Evolutionary conservation across 2,113 vertebrate species (phyloP), one percentile per base, ranked within the genome.

Genomic region (Apteryx owenii): DNA sequence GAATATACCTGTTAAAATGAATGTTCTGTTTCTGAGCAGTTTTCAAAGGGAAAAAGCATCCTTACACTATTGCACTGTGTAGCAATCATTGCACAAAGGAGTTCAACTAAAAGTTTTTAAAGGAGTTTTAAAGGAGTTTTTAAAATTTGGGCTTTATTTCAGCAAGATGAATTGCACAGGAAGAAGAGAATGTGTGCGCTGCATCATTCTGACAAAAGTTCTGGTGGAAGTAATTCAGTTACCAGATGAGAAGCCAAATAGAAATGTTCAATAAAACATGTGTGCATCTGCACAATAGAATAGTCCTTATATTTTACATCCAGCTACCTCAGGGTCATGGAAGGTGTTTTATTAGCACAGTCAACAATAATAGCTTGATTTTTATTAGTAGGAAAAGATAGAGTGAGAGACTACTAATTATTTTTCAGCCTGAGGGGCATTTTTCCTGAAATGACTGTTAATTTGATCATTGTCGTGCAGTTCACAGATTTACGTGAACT

Each of bases 381-480:
- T 98, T 98, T 98, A 98, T 98, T 98, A 98, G 96, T 95, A 98
- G 95, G 90, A 97, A 98, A 98, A 98, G 97, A 98, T 91, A 98
- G 95, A 97, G 98, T 98, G 98, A 98, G 98, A 98, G 98, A 98
- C 98, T 98, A 98, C 98, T 98, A 98, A 98, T 98, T 98, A 98
- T 98, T 98, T 98, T 98, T 98, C 95, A 98, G 97, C 98, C 98
- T 91, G 96, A 98, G 97, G 98, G 98, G 96, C 96, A 98, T 98
- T 98, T 98, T 97, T 95, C 81, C 96, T 97, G 98, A 98, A 98
- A 98, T 95, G 97, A 98, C 97, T 98, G 98, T 98, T 98, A 98
- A 98, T 98, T 98, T 98, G 98, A 98, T 98, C 98, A 98, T 98
- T 98, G 98, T 98, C 54, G 95, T 98, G 97, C 98, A 98, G 98